Evolutionary conservation across 2,113 vertebrate species (phyloP), one percentile per base, ranked within the genome.

Genomic region (Neoarius graeffei): DNA sequence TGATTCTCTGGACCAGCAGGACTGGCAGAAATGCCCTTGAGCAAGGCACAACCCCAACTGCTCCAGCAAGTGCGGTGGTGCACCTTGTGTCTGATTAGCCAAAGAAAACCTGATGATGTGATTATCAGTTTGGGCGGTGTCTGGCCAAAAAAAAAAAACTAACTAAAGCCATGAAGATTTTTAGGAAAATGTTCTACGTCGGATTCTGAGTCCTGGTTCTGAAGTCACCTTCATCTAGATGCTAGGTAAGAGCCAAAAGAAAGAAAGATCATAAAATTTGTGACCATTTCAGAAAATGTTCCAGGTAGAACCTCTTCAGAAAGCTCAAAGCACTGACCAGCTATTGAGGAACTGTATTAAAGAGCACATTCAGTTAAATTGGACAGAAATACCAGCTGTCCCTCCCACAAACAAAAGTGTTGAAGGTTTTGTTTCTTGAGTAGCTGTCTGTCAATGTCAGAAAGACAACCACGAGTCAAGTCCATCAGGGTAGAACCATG

Each of bases 381-480:
- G 5, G 35, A 35, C n/a, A 30, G 7, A 80, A 56, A 54, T 80
- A 6, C 79, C 82, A 83, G 60, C 67, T 85, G 64, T 15, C 35
- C 1, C 54, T 48, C 2, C 11, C 52, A 27, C 67, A 82, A 87
- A 56, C 14, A 66, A 67, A 82, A n/a, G 56, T 8, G 4, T 56
- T 83, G 0, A 10, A 50, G 64, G 27, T 82, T 87, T 87, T 76
- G 56, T 83, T 19, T 54, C n/a, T 25, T 19, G 25, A 50, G 62
- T 60, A 6, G 56, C 83, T 86, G 85, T 54, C 66, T 48, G 23
- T 84, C 73, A 84, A 20, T 56, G 85, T 88, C 81, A 84, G 56
- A 14, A 50, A 83, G 71, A 76, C 76, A 80, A 66, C 56, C 56
- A 59, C 59, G 77, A 90, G 85, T 89, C 85, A 83, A 86, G 86